These are phyloP conservation scores for Chlorops oryzae DNA, from an alignment of 1,140 invertebrate genomes.

Conservation along the genomic window DNA sequence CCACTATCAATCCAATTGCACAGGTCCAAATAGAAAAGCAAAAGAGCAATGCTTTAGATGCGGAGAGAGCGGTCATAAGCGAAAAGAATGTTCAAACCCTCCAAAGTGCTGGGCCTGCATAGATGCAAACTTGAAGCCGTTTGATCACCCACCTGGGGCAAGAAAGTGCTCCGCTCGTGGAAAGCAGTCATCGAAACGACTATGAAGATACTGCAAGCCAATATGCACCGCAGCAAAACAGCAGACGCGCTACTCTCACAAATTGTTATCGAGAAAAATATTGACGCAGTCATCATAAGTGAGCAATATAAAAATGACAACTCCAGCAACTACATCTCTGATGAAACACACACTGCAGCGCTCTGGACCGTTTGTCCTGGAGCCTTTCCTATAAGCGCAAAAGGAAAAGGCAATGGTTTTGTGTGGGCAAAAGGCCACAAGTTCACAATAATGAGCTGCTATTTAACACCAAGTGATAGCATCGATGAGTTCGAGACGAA, in stretches of 20 bases:
- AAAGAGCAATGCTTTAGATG: background rate
- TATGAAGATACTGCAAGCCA: background rate
- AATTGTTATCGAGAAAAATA: background rate
- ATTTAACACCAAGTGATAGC: no score
- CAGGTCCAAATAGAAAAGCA: background rate
- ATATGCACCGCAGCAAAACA: background rate
- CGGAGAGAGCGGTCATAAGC: background rate
- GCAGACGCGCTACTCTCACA: background rate
- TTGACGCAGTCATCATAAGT: background rate
- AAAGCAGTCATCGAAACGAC: no score
- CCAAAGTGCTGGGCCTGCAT: no score
- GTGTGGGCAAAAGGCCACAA: background rate
- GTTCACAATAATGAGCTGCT: conserved; percentile 5
- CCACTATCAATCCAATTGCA: background rate
- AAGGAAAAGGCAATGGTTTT: background rate
- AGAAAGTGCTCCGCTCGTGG: background rate
- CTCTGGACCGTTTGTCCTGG: background rate
- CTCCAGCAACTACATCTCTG: background rate
- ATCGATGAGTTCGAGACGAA: no score
- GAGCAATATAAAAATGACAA: background rate
- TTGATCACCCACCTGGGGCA: background rate
- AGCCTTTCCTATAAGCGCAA: background rate
- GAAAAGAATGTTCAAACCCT: conserved; percentile 1
- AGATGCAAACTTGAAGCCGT: no score
- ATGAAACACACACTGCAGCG: background rate